Evolutionary conservation across 2,797 vertebrate species (phyloP), one percentile per base, ranked within the genome.

Genomic region (Semotilus atromaculatus): DNA sequence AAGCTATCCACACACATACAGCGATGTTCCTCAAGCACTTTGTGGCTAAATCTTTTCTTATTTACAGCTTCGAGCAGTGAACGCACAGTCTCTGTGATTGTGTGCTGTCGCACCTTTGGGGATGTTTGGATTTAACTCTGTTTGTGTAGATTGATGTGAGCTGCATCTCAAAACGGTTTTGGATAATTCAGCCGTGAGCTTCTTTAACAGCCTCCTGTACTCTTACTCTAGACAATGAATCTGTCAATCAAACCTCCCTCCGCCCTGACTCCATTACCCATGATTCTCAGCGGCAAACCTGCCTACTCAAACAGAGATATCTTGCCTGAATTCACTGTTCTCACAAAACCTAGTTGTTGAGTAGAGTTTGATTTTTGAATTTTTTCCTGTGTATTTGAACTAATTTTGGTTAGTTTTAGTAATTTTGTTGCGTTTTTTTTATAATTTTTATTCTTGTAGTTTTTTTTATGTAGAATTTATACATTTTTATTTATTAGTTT

Each of bases 181-280:
- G 21, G 76, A 83, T 87, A 60, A 78, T 76, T 62, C 29, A 70
- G 40, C 26, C 11, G 8, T 40, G 40, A 70, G 45, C 85, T 84
- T 84, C 77, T 90, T 92, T 91, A 91, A 92, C 55, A 85, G 81
- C 90, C 38, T 23, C 73, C 53, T 82, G 21, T 62, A 23, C 87
- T 43, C 85, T 58, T 66, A 19, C 74, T 71, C 80, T 23, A 40
- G 79, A 78, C 86, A 93, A 93, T 93, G 92, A 93, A 93, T 93
- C 91, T 83, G 55, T 90, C 93, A 90, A 88, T 91, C 92, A 91
- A 77, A 83, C 78, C 86, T 58, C 78, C 81, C 26, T 34, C 34
- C 16, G 1, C 23, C 58, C 60, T 64, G 90, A 92, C 81, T 86
- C 90, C 89, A 92, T 91, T 91, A 90, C 43, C 70, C 74, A 75